phyloP scores from a whole-genome alignment of 2,888 invertebrate species.

The Sphinx pinastri region DNA sequence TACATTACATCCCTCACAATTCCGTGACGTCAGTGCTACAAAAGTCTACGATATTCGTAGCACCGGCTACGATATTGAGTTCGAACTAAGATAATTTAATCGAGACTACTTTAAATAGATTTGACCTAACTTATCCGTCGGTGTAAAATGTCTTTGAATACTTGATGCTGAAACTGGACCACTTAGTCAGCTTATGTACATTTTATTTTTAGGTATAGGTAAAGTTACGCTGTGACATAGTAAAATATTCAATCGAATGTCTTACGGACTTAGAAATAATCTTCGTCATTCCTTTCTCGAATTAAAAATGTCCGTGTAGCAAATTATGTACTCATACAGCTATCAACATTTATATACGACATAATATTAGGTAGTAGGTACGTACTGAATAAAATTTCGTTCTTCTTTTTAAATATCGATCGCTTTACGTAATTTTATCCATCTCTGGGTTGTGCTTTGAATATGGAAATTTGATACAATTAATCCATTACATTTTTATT shows the following conservation, averaged over 20 bases:
- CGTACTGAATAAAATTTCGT: background rate
- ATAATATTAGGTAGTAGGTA: too few species aligned
- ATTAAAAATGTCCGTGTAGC: too few species aligned
- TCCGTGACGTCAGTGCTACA: background rate
- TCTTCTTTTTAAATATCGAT: background rate
- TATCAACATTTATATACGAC: too few species aligned
- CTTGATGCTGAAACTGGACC: background rate
- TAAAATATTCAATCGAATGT: too few species aligned
- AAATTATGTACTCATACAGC: too few species aligned
- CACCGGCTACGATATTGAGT: constrained; percentile 28
- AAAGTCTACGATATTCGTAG: constrained; percentile 20
- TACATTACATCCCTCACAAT: too few species aligned
- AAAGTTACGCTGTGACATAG: background rate
- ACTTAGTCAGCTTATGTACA: background rate
- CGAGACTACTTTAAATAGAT: constrained; percentile 16
- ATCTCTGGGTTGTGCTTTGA: constrained; percentile 41
- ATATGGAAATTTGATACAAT: constrained; percentile 45
- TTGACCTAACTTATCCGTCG: constrained; percentile 6
- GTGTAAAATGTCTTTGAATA: constrained; percentile 16
- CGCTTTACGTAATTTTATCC: constrained; percentile 34
- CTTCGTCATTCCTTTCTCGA: too few species aligned
- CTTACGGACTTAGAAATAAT: background rate
- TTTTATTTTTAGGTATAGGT: background rate
- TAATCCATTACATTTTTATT: constrained; percentile 41
- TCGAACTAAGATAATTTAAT: constrained; percentile 29